Conservation (phyloP, 2,113 vertebrate species). For the Sula dactylatra region DNA sequence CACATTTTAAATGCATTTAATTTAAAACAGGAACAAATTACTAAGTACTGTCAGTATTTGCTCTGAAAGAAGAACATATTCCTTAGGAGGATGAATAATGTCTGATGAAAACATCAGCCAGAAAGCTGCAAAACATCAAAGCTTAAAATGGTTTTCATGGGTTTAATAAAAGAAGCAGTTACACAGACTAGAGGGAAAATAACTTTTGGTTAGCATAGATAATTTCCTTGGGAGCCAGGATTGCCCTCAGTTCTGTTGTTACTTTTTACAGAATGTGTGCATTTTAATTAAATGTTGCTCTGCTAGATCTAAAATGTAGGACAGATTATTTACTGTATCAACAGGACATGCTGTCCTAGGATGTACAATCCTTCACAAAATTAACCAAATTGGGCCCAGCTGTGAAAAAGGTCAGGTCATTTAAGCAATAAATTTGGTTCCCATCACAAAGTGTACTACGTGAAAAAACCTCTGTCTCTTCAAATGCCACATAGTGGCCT, state of each 20-base stretch:
- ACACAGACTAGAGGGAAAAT: background rate
- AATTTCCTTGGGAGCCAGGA: background rate
- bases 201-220: background rate
- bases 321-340: slow-evolving; percentile 9
- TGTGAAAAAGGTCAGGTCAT: background rate
- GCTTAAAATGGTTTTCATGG: background rate
- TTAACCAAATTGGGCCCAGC: background rate
- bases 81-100: background rate
- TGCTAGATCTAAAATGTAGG: background rate
- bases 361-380: background rate
- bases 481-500: background rate
- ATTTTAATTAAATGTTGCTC: slow-evolving; percentile 15
- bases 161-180: slow-evolving; percentile 1
- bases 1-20: background rate
- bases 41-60: background rate
- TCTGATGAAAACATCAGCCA: slow-evolving; percentile 1
- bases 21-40: slow-evolving; percentile 2
- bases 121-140: slow-evolving; percentile 41
- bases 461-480: background rate
- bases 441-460: background rate
- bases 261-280: background rate
- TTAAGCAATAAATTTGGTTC: background rate
- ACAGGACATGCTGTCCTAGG: background rate
- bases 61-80: background rate
- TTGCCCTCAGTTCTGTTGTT: background rate